These are phyloP conservation scores for Dipus sagitta DNA, from an alignment of 2,797 vertebrate species.

Conservation along the genomic window DNA sequence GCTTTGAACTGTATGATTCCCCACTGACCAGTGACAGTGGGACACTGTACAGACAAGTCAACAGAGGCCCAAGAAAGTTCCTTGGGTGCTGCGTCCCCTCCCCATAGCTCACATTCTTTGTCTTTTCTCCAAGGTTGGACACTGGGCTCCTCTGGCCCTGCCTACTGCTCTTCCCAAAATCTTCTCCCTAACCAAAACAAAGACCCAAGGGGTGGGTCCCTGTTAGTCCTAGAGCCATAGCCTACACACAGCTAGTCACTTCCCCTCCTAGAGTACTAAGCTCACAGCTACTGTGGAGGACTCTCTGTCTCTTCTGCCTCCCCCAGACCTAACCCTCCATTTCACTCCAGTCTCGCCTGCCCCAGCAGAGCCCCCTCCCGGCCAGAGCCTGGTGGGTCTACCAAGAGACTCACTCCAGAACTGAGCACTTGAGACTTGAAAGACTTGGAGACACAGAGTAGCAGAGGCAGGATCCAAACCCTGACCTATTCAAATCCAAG, in stretches of 20 bases:
- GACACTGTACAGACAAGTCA: not conserved
- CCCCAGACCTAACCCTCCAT: not conserved
- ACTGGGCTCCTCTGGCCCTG: not conserved
- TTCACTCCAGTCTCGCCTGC: not conserved
- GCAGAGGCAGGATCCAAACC: not conserved
- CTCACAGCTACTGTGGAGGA: not conserved
- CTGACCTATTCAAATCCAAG: rapidly evolving
- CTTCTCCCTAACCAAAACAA: not conserved
- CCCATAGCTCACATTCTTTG: rapidly evolving
- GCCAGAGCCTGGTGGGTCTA: not conserved
- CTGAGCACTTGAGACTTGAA: not conserved
- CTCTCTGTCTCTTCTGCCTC: not conserved
- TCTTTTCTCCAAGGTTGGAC: not conserved
- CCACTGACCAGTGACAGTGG: not conserved
- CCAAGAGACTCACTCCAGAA: not conserved
- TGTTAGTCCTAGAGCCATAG: too few species aligned
- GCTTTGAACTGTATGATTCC: not conserved
- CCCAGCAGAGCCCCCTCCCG: not conserved
- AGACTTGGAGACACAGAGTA: not conserved
- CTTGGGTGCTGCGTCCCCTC: not conserved
- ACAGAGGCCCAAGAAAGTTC: not conserved
- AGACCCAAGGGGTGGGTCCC: not conserved
- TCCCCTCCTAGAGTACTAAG: too few species aligned
- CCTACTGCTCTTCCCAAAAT: too few species aligned
- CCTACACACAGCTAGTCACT: not conserved